Base-by-base conservation (phyloP, 1,140 invertebrate genomes). In the Galleria mellonella region DNA sequence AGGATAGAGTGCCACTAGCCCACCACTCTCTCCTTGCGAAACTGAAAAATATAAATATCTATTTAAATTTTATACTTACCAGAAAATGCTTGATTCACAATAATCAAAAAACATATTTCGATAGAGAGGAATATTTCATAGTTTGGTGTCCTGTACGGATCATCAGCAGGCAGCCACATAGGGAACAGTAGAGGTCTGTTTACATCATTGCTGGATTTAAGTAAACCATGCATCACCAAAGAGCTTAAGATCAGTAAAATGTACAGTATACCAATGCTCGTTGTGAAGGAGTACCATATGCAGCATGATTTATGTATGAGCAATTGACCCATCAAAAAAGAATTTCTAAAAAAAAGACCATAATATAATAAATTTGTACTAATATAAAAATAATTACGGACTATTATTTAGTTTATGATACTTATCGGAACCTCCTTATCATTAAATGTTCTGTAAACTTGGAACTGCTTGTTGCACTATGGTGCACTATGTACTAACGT, bases 41-140 rank as follows among this genome's bases (percentile, higher is more conserved):
- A n/a, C n/a, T n/a, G n/a, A n/a, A n/a, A n/a, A n/a, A n/a, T n/a
- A n/a, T n/a, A n/a, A n/a, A n/a, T n/a, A n/a, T n/a, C 17, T 23
- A 23, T 23, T 23, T 23, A 23, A 23, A 3, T 23, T 23, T 23
- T 3, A 23, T 44, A 58, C 61, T 51, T 42, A 76, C 70, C 59
- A 8, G 49, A 44, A 62, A 72, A 73, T 23, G 51, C 57, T 33
- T 58, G 58, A 8, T 59, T 32, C 9, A 61, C 43, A 2, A 58
- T 41, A 5, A 63, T 29, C 23, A 43, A 41, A 11, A 56, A 6
- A 0, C 51, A 11, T 10, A 49, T 36, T 38, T 74, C 36, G 5
- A 62, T 39, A 32, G 56, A 12, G 6, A 74, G 28, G 41, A 77
- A 65, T n/a, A 77, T 48, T 64, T 77, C 73, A 17, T 74, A 77